These are phyloP conservation scores for Thalassophryne amazonica DNA, from an alignment of 2,797 vertebrate genomes.

Conservation along the genomic window DNA sequence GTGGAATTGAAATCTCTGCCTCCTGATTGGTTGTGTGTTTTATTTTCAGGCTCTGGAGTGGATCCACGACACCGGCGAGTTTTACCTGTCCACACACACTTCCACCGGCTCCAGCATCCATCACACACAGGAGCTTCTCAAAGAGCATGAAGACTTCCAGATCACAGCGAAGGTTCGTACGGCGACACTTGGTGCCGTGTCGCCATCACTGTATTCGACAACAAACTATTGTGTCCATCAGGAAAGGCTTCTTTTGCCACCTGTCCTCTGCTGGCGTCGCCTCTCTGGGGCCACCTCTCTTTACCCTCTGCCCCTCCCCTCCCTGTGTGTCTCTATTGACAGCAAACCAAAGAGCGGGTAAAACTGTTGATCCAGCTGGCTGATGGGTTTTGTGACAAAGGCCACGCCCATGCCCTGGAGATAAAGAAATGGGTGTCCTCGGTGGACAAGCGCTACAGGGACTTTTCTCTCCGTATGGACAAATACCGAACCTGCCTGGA, in stretches of 20 bases:
- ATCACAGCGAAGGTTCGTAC: slow-evolving; percentile 99
- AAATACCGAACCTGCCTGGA: slow-evolving; percentile 96
- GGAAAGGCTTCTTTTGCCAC: slow-evolving; percentile 47
- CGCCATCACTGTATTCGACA: slow-evolving; percentile 67
- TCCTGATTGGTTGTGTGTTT: slow-evolving; percentile 30
- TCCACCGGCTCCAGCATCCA: slow-evolving; percentile 96
- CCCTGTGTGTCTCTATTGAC: slow-evolving; percentile 58
- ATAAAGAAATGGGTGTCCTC: slow-evolving; percentile 99
- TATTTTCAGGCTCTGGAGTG: slow-evolving; percentile 93
- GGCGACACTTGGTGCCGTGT: slow-evolving; percentile 62
- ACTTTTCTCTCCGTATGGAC: slow-evolving; percentile 99
- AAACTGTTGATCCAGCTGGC: slow-evolving; percentile 99
- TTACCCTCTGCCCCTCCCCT: slow-evolving; percentile 17
- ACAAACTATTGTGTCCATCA: slow-evolving; percentile 57
- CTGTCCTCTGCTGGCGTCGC: slow-evolving; percentile 40
- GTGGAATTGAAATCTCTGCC: slow-evolving; percentile 17
- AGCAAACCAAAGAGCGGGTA: slow-evolving; percentile 99
- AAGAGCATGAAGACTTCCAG: slow-evolving; percentile 98
- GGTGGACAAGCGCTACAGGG: slow-evolving; percentile 97
- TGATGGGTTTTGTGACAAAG: slow-evolving; percentile 99
- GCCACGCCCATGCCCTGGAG: slow-evolving; percentile 96
- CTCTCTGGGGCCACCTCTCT: slow-evolving; percentile 32
- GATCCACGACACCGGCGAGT: slow-evolving; percentile 98
- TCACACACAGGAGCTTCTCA: slow-evolving; percentile 95
- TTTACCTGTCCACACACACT: slow-evolving; percentile 97